Evolutionary conservation across 2,797 vertebrate species (phyloP), one percentile per base, ranked within the genome.

Genomic region (Mus spretus): DNA sequence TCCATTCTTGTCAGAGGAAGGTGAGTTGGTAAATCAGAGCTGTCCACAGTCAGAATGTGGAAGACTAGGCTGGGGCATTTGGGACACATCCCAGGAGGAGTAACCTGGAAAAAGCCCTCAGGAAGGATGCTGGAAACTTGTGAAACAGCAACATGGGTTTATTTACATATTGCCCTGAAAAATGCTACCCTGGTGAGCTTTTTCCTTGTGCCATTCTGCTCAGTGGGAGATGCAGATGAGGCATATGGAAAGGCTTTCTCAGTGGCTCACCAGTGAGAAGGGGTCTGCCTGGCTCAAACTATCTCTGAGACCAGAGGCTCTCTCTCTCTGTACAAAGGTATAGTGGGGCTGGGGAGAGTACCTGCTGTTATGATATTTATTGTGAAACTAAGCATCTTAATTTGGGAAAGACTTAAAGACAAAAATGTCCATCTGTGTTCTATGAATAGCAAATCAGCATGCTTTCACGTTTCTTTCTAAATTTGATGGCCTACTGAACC

Each of bases 1-100:
- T 89, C 79, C 37, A 75, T 97, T 83, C 90, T 94, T 83, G 37
- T 97, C 97, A 90, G 84, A 91, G 31, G 65, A 81, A 97, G 89
- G 94, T 95, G 81, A 63, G 53, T 53, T 86, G 87, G 91, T 96
- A 87, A 93, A 89, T 95, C 84, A 84, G 78, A 87, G 47, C 2
- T 1, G 70, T 94, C 88, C 96, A 84, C 91, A 65, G 67, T 74
- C 93, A 91, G 89, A 67, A 91, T 61, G 40, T 91, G 95, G 87
- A 91, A 85, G 72, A 44, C 74, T n/a, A 59, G 50, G 89, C 80
- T 15, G 67, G 59, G 77, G 82, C 0, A 0, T 86, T 61, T 65
- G 67, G 90, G 83, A 94, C 34, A 24, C 70, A 47, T 90, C 91
- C 93, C 86, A 47, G 40, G 6, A 55, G 91, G 92, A 95, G 90